Base-by-base conservation (phyloP, 2,113 vertebrate genomes). In the Polyodon spathula region DNA sequence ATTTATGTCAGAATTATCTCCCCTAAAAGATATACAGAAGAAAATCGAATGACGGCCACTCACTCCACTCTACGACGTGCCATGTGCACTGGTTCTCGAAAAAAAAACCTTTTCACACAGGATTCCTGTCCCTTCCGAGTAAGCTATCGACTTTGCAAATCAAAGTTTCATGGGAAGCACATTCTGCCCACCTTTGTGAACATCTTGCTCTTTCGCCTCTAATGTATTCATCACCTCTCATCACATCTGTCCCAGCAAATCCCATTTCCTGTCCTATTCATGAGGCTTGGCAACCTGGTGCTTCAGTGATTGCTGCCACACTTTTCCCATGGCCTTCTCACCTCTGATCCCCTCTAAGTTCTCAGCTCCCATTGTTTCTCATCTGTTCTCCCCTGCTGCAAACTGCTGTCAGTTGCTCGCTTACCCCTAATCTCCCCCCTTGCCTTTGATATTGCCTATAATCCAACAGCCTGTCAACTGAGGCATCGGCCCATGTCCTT, bases 261-360 rank as follows among this genome's bases (percentile, higher is more conserved):
- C 78, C 81, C 68, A 84, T 84, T 84, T 84, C 82, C 82, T 84
- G 75, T 77, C 69, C 81, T 78, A 80, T 84, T 84, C 82, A 84
- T 75, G 74, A 80, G 76, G 75, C 70, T 73, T 76, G 71, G 80
- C 74, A 83, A 81, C 79, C 81, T 83, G 81, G 80, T 76, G 78
- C 72, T 78, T 76, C 73, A 76, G 74, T 76, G 76, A 84, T 78
- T 78, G 77, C 71, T 54, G 75, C 76, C 81, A 83, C 79, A 80
- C 81, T 81, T 82, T 84, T 84, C 82, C 82, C 82, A 84, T 83
- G 82, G 77, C 82, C 82, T 83, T 78, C 74, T 83, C 82, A 83
- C 81, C 82, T 80, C 82, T 76, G 63, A 2, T 64, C 71, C 78
- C 69, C 64, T 67, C 53, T 12, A 60, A 61, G 38, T 55, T 60